These are phyloP conservation scores for Oscarella lobularis DNA, from an alignment of 37 sponge, comb jelly and placozoan species.

Conservation along the genomic window DNA sequence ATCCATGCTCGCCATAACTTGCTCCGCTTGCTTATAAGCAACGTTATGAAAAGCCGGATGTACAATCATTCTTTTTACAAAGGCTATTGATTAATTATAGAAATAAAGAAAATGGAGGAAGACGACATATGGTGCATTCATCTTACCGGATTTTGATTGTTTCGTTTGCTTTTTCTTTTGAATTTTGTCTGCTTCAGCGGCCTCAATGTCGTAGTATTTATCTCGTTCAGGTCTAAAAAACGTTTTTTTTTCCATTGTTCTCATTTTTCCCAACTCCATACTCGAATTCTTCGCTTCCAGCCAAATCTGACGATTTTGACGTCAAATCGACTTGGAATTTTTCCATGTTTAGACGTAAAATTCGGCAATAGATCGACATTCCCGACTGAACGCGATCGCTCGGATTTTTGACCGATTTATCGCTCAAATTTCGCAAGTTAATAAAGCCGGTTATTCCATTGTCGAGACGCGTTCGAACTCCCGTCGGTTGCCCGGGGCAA, in stretches of 20 bases:
- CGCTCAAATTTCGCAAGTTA: slow-evolving; percentile 82
- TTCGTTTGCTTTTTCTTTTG: slow-evolving; percentile 43
- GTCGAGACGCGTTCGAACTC: slow-evolving; percentile 67
- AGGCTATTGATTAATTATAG: slow-evolving; percentile 23
- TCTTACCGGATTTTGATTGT: slow-evolving; percentile 50
- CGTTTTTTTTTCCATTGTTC: no score
- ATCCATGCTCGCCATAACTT: slow-evolving; percentile 38
- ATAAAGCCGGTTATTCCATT: slow-evolving; percentile 91
- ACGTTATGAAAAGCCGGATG: slow-evolving; percentile 85
- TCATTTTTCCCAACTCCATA: no score
- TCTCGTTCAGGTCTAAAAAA: slow-evolving; percentile 51
- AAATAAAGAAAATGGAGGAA: no score
- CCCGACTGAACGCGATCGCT: slow-evolving; percentile 86
- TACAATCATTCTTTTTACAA: slow-evolving; percentile 68
- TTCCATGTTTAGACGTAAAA: slow-evolving; percentile 69
- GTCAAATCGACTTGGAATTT: slow-evolving; percentile 92
- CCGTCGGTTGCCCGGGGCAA: slow-evolving; percentile 92
- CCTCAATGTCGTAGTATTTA: slow-evolving; percentile 63
- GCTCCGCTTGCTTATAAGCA: slow-evolving; percentile 59
- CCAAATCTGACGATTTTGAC: slow-evolving; percentile 73
- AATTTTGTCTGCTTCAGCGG: slow-evolving; percentile 43
- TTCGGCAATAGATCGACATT: slow-evolving; percentile 77
- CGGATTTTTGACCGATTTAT: slow-evolving; percentile 47
- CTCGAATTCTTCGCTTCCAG: no score
- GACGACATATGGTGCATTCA: no score